These are phyloP conservation scores for Dinothrombium tinctorium DNA, from an alignment of 1,140 invertebrate species.

Conservation along the genomic window DNA sequence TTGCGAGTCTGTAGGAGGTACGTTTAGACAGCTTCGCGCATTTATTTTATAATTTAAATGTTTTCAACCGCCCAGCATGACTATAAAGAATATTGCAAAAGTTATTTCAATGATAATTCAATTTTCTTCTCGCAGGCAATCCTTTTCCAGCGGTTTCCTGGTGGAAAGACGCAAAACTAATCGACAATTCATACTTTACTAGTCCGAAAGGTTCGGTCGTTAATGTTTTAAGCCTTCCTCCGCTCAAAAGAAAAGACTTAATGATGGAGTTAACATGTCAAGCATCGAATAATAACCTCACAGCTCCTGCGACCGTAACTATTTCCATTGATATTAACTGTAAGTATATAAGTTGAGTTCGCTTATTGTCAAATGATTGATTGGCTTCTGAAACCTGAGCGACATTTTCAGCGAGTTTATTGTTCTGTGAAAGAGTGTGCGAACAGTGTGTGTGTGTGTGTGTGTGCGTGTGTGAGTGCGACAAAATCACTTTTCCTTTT, in stretches of 20 bases:
- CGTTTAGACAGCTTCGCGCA: slow-evolving; percentile 19
- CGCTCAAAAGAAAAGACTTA: slow-evolving; percentile 46
- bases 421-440: too few relatives aligned
- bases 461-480: too few relatives aligned
- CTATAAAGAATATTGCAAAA: too few relatives aligned
- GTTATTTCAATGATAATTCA: too few relatives aligned
- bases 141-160: slow-evolving; percentile 17
- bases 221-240: slow-evolving; percentile 39
- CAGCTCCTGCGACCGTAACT: slow-evolving; percentile 41
- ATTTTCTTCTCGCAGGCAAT: slow-evolving; percentile 13
- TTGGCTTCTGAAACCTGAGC: too few relatives aligned
- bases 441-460: too few relatives aligned
- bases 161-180: slow-evolving; percentile 16
- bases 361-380: too few relatives aligned
- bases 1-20: slow-evolving; percentile 69
- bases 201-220: slow-evolving; percentile 29
- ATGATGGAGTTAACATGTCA: slow-evolving; percentile 56
- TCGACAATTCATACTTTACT: slow-evolving; percentile 14
- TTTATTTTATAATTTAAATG: neutral
- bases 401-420: too few relatives aligned
- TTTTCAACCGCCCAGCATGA: too few relatives aligned
- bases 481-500: too few relatives aligned
- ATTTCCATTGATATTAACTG: slow-evolving; percentile 68
- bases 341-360: slow-evolving; percentile 35
- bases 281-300: slow-evolving; percentile 52